Evolutionary conservation across 2,888 invertebrate species (phyloP).

Genomic region (Andrena fulva): DNA sequence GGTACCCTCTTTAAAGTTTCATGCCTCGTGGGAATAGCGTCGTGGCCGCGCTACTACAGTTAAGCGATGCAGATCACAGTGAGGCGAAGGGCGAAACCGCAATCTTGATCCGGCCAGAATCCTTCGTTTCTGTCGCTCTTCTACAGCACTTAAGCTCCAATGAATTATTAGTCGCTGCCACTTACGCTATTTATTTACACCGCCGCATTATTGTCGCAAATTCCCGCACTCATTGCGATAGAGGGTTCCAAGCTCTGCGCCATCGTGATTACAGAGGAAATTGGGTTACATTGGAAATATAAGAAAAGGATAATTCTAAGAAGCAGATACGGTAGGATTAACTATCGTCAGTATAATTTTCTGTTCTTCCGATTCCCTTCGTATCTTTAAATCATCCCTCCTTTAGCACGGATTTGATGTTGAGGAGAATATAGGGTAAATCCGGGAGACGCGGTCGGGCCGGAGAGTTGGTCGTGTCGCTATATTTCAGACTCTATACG

Average conservation of each 20-base stretch:
- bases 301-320: background rate
- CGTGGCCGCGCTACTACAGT: conserved; percentile 65
- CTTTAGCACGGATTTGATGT: too few relatives aligned
- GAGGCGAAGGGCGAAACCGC: conserved; percentile 63
- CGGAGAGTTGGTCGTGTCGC: too few relatives aligned
- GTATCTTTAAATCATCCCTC: too few relatives aligned
- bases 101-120: conserved; percentile 67
- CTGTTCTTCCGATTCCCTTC: too few relatives aligned
- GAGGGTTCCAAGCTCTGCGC: background rate
- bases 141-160: conserved; percentile 45
- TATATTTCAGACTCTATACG: too few relatives aligned
- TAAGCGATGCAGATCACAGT: conserved; percentile 70
- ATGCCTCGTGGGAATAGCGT: conserved; percentile 73
- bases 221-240: background rate
- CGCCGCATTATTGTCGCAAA: conserved; percentile 43
- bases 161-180: conserved; percentile 53
- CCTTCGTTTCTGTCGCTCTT: conserved; percentile 59
- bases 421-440: too few relatives aligned
- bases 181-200: conserved; percentile 47
- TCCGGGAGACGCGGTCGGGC: too few relatives aligned
- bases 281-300: background rate
- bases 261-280: background rate
- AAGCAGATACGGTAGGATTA: background rate
- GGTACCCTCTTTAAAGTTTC: conserved; percentile 74
- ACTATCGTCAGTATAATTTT: too few relatives aligned